Conservation (phyloP, 2,888 invertebrate genomes). For the Elegia similella region DNA sequence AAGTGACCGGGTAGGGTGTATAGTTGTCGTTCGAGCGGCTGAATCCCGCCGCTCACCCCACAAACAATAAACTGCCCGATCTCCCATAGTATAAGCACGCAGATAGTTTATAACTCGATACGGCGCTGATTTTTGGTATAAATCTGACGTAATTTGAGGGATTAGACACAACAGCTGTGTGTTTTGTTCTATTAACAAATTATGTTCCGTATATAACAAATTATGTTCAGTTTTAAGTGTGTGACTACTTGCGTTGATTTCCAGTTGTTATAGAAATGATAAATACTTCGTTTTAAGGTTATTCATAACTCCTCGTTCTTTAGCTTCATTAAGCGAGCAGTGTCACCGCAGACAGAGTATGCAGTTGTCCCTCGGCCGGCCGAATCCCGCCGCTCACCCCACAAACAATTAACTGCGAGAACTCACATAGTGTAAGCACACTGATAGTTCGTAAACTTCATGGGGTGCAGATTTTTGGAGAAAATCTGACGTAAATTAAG, state of each 20-base stretch:
- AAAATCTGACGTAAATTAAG: neutral
- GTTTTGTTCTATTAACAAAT: no score
- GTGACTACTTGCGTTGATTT: neutral
- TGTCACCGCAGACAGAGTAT: slow-evolving; percentile 10
- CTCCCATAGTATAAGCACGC: slow-evolving; percentile 29
- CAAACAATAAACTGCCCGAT: slow-evolving; percentile 52
- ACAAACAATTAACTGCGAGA: slow-evolving; percentile 52
- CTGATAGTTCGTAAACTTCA: slow-evolving; percentile 3
- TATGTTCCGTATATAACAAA: no score
- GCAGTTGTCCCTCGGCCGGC: slow-evolving; percentile 37
- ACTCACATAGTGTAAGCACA: slow-evolving; percentile 30
- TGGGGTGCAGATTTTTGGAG: slow-evolving; percentile 22
- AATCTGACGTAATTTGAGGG: neutral
- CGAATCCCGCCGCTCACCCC: slow-evolving; percentile 33
- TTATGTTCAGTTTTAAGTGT: neutral
- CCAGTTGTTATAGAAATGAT: neutral
- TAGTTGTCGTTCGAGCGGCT: slow-evolving; percentile 37
- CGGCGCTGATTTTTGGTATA: slow-evolving; percentile 22
- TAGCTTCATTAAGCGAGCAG: slow-evolving; percentile 28
- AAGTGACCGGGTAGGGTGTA: slow-evolving; percentile 22
- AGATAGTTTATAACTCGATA: slow-evolving; percentile 6
- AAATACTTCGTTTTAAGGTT: neutral
- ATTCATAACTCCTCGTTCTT: slow-evolving; percentile 30
- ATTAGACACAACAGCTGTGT: no score
- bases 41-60: slow-evolving; percentile 34